Conservation (phyloP, 2,113 vertebrate species). For the Octodon degus region DNA sequence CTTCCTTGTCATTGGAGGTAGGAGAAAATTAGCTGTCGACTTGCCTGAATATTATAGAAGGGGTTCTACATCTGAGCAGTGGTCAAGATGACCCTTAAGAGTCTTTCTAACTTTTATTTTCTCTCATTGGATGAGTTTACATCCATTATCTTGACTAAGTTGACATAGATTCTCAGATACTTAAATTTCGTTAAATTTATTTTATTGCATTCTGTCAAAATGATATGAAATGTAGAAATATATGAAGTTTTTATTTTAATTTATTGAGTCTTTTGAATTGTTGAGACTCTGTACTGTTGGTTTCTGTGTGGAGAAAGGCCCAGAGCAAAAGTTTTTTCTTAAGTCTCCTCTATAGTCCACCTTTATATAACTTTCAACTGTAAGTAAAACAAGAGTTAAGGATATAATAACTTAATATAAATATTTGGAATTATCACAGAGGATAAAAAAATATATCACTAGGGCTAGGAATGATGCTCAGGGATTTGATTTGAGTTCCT, state of each 20-base stretch:
- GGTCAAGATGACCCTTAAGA: background rate
- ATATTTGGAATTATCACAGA: background rate
- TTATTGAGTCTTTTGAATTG: background rate
- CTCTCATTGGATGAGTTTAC: background rate
- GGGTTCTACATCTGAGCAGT: background rate
- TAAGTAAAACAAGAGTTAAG: background rate
- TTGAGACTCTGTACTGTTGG: background rate
- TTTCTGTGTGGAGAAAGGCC: background rate
- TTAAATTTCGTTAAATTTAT: background rate
- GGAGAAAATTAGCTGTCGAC: background rate
- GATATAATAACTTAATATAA: background rate
- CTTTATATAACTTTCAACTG: background rate
- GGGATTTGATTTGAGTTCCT: background rate
- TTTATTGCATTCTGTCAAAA: background rate
- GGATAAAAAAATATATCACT: background rate
- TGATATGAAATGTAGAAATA: background rate
- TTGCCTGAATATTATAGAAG: background rate
- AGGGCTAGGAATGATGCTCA: background rate
- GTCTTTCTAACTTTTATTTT: background rate
- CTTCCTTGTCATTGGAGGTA: accelerated
- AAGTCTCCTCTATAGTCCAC: background rate
- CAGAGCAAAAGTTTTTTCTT: background rate
- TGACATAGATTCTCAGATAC: background rate
- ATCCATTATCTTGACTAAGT: background rate
- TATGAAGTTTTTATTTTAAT: background rate